These are phyloP conservation scores for Glossophaga mutica DNA, from an alignment of 2,797 vertebrate genomes.

Conservation along the genomic window DNA sequence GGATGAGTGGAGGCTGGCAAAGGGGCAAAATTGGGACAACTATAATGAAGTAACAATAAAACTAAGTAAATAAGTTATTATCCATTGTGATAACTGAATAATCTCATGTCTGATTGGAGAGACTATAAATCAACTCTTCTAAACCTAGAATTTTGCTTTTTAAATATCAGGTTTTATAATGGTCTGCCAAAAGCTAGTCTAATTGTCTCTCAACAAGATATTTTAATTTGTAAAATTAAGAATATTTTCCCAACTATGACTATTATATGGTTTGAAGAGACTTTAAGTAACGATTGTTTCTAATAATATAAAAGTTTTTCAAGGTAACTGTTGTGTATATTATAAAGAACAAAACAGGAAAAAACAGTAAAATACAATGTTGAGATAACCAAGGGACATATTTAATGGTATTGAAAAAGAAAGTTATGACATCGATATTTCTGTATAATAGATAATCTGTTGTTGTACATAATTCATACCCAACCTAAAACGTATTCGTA, in stretches of 20 bases:
- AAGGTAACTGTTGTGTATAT: not conserved
- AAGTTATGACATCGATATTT: not conserved
- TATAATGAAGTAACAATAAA: not conserved
- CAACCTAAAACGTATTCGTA: not conserved
- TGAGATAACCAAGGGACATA: not conserved
- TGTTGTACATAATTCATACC: not conserved
- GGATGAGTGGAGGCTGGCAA: not conserved
- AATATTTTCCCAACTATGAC: not conserved
- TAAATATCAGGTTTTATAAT: not conserved
- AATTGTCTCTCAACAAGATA: not conserved
- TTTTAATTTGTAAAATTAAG: not conserved
- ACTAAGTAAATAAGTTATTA: not conserved
- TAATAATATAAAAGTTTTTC: not conserved
- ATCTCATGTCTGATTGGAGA: not conserved
- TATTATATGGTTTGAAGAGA: not conserved
- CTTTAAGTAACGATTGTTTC: not conserved
- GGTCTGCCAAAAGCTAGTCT: not conserved
- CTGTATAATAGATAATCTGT: not conserved
- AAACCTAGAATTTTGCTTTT: not conserved
- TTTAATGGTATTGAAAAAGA: not conserved
- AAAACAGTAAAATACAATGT: not conserved
- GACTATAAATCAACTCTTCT: not conserved
- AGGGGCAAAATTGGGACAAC: not conserved
- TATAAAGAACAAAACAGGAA: not conserved
- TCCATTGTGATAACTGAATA: not conserved